Percentiles rank a stretch among this genome's conserved stretches.
Conservation (phyloP, 2,888 invertebrate species). For the Hirtodrosophila confusa region DNA sequence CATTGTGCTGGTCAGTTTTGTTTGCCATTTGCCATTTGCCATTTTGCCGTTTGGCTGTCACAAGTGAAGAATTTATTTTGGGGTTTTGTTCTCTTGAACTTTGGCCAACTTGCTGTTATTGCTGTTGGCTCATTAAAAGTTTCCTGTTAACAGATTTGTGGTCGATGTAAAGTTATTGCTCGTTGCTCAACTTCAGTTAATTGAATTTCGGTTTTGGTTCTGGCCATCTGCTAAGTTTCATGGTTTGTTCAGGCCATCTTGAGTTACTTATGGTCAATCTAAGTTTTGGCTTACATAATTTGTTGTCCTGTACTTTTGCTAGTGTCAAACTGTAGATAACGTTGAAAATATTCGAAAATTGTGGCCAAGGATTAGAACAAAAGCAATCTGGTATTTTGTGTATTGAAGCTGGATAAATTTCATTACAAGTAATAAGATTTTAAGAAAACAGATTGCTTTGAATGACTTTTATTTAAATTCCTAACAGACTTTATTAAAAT, state of each 20-base stretch:
- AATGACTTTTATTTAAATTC: no score
- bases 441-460: no score
- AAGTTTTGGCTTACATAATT: slow-evolving; percentile 3
- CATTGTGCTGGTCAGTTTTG: slow-evolving; percentile 21
- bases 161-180: slow-evolving; percentile 66
- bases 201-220: slow-evolving; percentile 53
- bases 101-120: slow-evolving; percentile 19
- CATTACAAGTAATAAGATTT: no score
- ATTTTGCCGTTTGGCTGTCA: slow-evolving; percentile 21
- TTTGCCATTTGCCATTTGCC: slow-evolving; percentile 25
- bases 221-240: slow-evolving; percentile 15
- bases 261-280: slow-evolving; percentile 26
- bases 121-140: slow-evolving; percentile 59
- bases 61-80: slow-evolving; percentile 38
- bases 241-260: slow-evolving; percentile 11
- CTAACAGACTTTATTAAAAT: no score
- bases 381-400: no score
- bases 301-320: no score
- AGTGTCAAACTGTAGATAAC: no score
- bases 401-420: no score
- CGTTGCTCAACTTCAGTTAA: slow-evolving; percentile 49
- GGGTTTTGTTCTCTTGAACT: slow-evolving; percentile 13
- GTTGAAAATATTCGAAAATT: no score
- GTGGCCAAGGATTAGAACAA: no score
- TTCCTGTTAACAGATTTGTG: slow-evolving; percentile 67